phyloP scores from a whole-genome alignment of 2,888 invertebrate genomes.

The Euclidia mi region DNA sequence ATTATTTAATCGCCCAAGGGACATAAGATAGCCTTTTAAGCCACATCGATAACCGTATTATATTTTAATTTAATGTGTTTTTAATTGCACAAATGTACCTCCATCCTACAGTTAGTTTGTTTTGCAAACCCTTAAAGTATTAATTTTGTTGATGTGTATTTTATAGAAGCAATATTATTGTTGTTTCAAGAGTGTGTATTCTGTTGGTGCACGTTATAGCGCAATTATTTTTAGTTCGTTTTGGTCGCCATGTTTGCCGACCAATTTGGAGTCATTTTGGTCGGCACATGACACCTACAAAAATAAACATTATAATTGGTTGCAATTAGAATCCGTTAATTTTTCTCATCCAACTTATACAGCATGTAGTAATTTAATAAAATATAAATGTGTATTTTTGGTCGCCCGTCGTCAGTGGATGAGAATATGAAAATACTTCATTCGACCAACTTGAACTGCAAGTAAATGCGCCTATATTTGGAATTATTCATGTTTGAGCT shows the following conservation, averaged over 20 bases:
- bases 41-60: too few species aligned
- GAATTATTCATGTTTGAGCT: slow-evolving; percentile 54
- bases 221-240: slow-evolving; percentile 1
- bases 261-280: neutral
- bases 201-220: slow-evolving; percentile 7
- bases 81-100: slow-evolving; percentile 10
- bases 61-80: too few species aligned
- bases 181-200: slow-evolving; percentile 13
- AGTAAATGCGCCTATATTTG: slow-evolving; percentile 4
- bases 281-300: too few species aligned
- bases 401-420: neutral
- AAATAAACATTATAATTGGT: too few species aligned
- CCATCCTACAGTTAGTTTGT: slow-evolving; percentile 36
- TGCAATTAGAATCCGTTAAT: too few species aligned
- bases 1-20: too few species aligned
- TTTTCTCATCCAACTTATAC: too few species aligned
- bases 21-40: too few species aligned
- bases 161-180: slow-evolving; percentile 32
- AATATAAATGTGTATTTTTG: too few species aligned
- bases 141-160: slow-evolving; percentile 56
- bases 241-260: slow-evolving; percentile 1
- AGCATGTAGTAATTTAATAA: too few species aligned
- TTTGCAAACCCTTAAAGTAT: slow-evolving; percentile 57
- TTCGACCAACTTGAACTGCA: neutral
- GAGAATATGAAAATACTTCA: neutral